Evolutionary conservation across 1,140 invertebrate genomes (phyloP), one percentile per base, ranked within the genome.

Genomic region (Hydropsyche tenuis): DNA sequence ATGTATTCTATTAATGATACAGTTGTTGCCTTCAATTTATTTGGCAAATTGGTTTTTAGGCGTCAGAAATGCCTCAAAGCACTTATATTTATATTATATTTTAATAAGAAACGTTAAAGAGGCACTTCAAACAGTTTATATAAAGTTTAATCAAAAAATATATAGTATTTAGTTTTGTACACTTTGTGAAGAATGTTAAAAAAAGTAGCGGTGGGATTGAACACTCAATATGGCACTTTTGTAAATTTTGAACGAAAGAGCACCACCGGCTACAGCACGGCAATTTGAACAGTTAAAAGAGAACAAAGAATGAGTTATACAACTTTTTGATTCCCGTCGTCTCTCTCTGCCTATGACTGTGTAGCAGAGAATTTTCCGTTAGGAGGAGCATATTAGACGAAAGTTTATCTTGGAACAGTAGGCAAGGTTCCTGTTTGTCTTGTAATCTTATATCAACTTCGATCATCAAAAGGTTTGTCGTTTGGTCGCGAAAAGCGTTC

Each of bases 231-330:
- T 69, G 65, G 65, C 65, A 69, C 65, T 42, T n/a, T 48, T 69
- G 20, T 25, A 22, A 43, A 7, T 5, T 14, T 62, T 23, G 11
- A n/a, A n/a, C 22, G 2, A 62, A 7, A 51, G 14, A 51, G 20
- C 65, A 69, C 43, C 22, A 69, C 25, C 43, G 6, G 30, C 30
- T 69, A 43, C 11, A 43, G n/a, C 6, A 51, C 22, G 16, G 4
- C 46, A 25, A 37, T 37, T 4, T 4, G 9, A 37, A 37, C 80
- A 86, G 84, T 91, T 93, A 93, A 85, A 93, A 93, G 84, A 93
- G 89, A 66, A 93, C 92, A 82, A 93, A 93, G 85, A 93, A 93
- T 65, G 91, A 93, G 83, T 93, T 93, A 83, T 93, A 93, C 81
- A 93, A 84, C 85, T 93, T 93, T 84, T 93, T 93, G 78, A 93